Conservation (phyloP, 37 sponge, comb jelly and placozoan species). For the Hexactinellida sp. region DNA sequence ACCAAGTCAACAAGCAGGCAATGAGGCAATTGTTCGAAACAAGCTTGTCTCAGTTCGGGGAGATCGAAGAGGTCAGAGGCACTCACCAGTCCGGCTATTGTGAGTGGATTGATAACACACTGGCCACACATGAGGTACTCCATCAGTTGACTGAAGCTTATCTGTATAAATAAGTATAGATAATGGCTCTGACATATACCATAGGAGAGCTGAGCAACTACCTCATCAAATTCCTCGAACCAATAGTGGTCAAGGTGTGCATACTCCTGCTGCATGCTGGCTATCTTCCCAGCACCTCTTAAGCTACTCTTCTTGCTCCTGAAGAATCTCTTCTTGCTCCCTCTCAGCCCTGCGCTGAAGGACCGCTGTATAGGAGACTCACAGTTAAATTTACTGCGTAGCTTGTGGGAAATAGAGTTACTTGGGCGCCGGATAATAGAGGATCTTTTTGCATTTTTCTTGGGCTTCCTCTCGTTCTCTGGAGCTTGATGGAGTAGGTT, state of each 20-base stretch:
- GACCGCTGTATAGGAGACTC: neutral
- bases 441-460: neutral
- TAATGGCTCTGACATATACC: too few relatives aligned
- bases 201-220: neutral
- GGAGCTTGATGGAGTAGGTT: neutral
- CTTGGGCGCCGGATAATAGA: neutral
- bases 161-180: constrained; percentile 16
- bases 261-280: neutral
- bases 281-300: neutral
- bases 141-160: constrained; percentile 50
- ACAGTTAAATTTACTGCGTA: neutral
- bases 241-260: neutral
- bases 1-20: constrained; percentile 37
- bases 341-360: neutral
- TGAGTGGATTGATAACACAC: constrained; percentile 45
- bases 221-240: constrained; percentile 2
- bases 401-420: neutral
- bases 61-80: constrained; percentile 69
- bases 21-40: constrained; percentile 39
- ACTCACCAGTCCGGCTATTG: constrained; percentile 59
- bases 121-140: constrained; percentile 59
- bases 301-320: neutral
- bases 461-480: neutral
- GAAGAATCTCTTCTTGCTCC: neutral
- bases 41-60: constrained; percentile 65